Conservation (phyloP, 2,113 vertebrate genomes). For the Pelecanoides urinatrix region DNA sequence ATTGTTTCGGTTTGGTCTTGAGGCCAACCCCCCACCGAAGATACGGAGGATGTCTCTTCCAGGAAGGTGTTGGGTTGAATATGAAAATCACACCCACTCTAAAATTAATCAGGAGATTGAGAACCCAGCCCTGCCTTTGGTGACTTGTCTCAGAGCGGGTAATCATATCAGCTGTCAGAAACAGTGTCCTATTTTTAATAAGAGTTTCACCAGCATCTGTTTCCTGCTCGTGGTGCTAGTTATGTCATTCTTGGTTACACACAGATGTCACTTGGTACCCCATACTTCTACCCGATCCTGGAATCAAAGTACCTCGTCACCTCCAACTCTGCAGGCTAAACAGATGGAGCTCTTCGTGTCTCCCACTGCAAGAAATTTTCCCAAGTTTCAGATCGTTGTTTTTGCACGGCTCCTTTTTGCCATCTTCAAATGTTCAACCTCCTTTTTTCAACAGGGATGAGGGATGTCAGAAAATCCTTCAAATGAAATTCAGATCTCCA, state of each 20-base stretch:
- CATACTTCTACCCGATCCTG: neutral
- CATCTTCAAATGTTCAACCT: neutral
- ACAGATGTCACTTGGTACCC: neutral
- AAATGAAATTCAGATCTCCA: neutral
- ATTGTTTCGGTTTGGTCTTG: neutral
- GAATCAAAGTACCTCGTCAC: neutral
- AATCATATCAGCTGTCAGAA: neutral
- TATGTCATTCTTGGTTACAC: neutral
- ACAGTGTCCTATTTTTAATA: neutral
- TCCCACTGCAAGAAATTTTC: neutral
- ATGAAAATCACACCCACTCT: neutral
- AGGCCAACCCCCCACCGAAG: neutral
- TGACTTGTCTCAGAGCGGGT: neutral
- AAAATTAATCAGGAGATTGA: neutral
- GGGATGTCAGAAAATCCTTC: neutral
- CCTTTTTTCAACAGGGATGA: neutral
- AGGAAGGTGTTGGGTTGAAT: neutral
- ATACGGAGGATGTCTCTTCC: neutral
- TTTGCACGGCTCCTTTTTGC: neutral
- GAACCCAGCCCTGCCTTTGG: neutral
- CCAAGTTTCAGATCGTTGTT: neutral
- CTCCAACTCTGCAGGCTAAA: neutral
- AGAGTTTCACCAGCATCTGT: neutral
- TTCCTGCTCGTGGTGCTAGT: neutral
- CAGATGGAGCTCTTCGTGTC: neutral